Evolutionary conservation across 2,888 invertebrate genomes (phyloP), one percentile per base, ranked within the genome.

Genomic region (Tortricodes alternella): DNA sequence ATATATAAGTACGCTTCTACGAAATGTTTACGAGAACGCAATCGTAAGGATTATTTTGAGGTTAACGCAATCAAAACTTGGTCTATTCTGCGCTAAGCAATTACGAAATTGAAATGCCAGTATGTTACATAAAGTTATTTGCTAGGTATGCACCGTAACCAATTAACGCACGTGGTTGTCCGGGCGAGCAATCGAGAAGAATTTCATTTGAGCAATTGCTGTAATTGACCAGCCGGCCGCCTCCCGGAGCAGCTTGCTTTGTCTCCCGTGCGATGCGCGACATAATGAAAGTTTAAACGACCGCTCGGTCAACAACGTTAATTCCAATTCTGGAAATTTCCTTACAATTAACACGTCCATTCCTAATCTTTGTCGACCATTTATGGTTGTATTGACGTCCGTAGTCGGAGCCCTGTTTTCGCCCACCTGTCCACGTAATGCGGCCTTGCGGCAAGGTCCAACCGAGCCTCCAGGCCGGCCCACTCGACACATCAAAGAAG

Each of bases 161-260:
- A 89, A 89, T 89, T 89, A 88, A 78, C 78, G 81, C 63, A 61
- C 56, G 56, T 73, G 73, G 73, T 65, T 62, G 68, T 64, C 68
- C 73, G 64, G 67, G 66, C 35, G 43, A 18, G 50, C 48, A 55
- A 63, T 74, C 73, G 78, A 85, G 84, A 84, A 85, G 83, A 85
- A 88, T 86, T 86, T 85, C 84, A 88, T 89, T 89, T 82, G 78
- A 85, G 83, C 89, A 89, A 89, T 89, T 89, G 88, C 79, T 70
- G 85, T 89, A 90, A 90, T 89, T 90, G 88, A 79, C 72, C 76
- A 73, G 77, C 76, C 77, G 70, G 65, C 71, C 78, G 80, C 76
- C 84, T 89, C 89, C 89, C 89, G 87, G 85, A 85, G 73, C 73
- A 63, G 62, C 59, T 61, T 68, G 73, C 76, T 73, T 77, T 75